These are phyloP conservation scores for Cyaniris semiargus DNA, from an alignment of 2,888 invertebrate species.

Conservation along the genomic window DNA sequence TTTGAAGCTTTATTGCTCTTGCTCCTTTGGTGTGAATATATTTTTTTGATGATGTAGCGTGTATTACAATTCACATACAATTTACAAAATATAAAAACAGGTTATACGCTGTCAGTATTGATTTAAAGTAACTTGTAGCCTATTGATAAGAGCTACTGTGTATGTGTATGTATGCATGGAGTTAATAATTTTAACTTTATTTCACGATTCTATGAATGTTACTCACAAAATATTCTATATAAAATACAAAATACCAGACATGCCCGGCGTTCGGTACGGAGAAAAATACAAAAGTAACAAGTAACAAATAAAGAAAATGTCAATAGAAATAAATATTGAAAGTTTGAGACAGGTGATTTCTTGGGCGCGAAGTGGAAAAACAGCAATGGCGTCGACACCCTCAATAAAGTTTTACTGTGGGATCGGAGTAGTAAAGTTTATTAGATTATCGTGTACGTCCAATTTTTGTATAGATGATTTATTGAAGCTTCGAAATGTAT, in stretches of 20 bases:
- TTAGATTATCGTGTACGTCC: constrained; percentile 44
- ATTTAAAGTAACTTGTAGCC: neutral
- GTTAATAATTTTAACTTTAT: neutral
- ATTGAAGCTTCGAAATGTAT: constrained; percentile 37
- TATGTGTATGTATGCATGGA: too few relatives aligned
- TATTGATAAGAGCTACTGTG: neutral
- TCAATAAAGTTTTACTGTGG: constrained; percentile 43
- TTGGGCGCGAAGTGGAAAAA: constrained; percentile 35
- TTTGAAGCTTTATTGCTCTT: constrained; percentile 37
- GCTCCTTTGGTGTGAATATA: neutral
- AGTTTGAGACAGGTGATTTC: constrained; percentile 3
- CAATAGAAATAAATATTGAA: constrained; percentile 33
- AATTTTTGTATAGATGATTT: constrained; percentile 45
- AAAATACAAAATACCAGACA: neutral
- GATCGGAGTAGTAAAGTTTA: constrained; percentile 43
- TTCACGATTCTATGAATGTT: neutral
- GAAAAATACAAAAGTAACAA: neutral
- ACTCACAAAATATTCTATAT: neutral
- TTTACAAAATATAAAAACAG: too few relatives aligned
- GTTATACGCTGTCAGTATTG: too few relatives aligned
- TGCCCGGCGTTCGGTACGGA: neutral
- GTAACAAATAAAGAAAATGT: constrained; percentile 14
- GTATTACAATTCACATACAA: too few relatives aligned
- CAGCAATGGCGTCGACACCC: constrained; percentile 37
- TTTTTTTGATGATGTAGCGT: too few relatives aligned